phyloP scores from a whole-genome alignment of 92 coral and sea anemone species.

The Muricea muricata region DNA sequence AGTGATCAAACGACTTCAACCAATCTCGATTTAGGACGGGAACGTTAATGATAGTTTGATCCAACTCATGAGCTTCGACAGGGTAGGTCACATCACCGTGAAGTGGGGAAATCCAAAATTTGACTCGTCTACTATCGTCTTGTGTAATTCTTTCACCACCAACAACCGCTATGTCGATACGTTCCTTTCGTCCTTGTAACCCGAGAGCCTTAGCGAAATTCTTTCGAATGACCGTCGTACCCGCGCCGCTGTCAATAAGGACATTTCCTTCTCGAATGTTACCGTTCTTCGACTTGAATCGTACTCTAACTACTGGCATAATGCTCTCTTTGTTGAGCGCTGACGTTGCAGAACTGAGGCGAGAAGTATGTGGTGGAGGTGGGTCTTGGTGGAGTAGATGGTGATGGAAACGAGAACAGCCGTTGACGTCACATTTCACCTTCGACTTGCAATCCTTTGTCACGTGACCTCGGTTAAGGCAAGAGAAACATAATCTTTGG shows the following conservation, averaged over 20 bases:
- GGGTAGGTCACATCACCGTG: constrained; percentile 10
- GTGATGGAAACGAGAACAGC: constrained; percentile 45
- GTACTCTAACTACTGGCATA: constrained; percentile 61
- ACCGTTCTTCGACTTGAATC: constrained; percentile 56
- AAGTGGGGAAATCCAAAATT: constrained; percentile 56
- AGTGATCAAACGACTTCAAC: constrained; percentile 48
- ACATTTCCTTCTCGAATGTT: constrained; percentile 54
- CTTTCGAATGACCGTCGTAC: constrained; percentile 49
- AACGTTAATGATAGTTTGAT: constrained; percentile 37
- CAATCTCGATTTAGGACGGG: constrained; percentile 39
- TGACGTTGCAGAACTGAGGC: not conserved
- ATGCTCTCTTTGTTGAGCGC: too few species aligned
- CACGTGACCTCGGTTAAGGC: too few species aligned
- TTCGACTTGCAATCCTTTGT: too few species aligned
- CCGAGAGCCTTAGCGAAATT: constrained; percentile 54
- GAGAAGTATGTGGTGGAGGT: not conserved
- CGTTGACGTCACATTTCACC: constrained; percentile 38
- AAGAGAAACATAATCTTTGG: not conserved
- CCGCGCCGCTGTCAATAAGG: constrained; percentile 62
- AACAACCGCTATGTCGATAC: constrained; percentile 52
- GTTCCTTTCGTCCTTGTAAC: constrained; percentile 43
- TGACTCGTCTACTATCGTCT: constrained; percentile 45
- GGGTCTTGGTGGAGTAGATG: constrained; percentile 38
- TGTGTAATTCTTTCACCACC: constrained; percentile 49
- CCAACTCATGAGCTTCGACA: constrained; percentile 57